Evolutionary conservation across 2,113 vertebrate species (phyloP).

Genomic region (Nymphicus hollandicus): DNA sequence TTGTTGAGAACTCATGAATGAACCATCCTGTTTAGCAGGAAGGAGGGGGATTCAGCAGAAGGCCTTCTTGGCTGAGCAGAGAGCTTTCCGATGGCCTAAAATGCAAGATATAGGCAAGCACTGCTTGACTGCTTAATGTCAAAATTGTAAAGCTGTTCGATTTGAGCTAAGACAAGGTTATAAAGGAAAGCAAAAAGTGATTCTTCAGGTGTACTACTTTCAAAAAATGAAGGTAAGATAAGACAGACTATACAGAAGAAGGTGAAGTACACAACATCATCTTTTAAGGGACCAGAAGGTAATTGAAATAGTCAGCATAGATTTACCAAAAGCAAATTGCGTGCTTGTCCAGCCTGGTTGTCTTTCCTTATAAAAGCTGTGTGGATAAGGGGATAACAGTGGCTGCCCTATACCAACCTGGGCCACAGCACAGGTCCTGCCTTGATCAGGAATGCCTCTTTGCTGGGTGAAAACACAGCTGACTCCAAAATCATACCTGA

Average conservation of each 20-base stretch:
- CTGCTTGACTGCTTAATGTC: background rate
- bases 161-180: background rate
- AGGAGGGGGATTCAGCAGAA: background rate
- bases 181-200: background rate
- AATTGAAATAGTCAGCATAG: background rate
- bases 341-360: background rate
- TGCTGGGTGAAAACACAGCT: background rate
- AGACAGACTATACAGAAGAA: background rate
- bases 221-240: background rate
- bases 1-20: background rate
- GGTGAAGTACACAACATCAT: background rate
- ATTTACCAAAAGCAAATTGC: background rate
- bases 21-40: background rate
- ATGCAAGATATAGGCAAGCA: background rate
- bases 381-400: background rate
- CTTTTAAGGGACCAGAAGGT: background rate
- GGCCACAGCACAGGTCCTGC: background rate
- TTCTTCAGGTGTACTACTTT: background rate
- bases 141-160: background rate
- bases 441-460: background rate
- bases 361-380: background rate
- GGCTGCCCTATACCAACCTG: background rate
- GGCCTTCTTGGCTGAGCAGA: background rate
- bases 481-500: background rate
- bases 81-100: background rate